Base-by-base conservation (phyloP, 2,888 invertebrate genomes). In the Megastigmus dorsalis region DNA sequence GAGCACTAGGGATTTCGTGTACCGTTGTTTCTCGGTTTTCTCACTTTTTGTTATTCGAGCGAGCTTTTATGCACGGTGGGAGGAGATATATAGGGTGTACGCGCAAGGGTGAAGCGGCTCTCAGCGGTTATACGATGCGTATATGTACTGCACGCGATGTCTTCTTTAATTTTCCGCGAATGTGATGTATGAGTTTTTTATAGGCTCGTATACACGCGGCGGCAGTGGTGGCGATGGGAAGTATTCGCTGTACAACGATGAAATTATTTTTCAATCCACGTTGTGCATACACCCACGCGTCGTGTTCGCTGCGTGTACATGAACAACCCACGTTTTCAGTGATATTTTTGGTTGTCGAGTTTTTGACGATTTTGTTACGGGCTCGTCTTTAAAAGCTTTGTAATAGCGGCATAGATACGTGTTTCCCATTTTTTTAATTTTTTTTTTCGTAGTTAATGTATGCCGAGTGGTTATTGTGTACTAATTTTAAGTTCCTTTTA, bases 81-180 rank as follows among this genome's bases (percentile, higher is more conserved):
- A 20, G n/a, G n/a, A 3, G 43, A 30, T 33, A 30, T 20, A 30
- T 26, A 26, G 26, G 30, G 30, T 43, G 28, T 57, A 15, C 36
- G 45, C 45, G 15, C 48, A 15, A 36, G n/a, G n/a, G n/a, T n/a
- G n/a, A n/a, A n/a, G n/a, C n/a, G n/a, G n/a, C n/a, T n/a, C n/a
- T n/a, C n/a, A n/a, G n/a, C n/a, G n/a, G n/a, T n/a, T n/a, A n/a
- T n/a, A n/a, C 23, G 18, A 36, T 26, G 23, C 60, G 52, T 30
- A 33, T 26, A 23, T 10, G 38, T n/a, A n/a, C 63, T 26, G 28
- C 26, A 20, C 6, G 18, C 38, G 59, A 28, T 41, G 59, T 60
- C 59, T 60, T 69, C 50, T 60, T 69, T 60, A 60, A 69, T 52
- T n/a, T n/a, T n/a, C n/a, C n/a, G n/a, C n/a, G n/a, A n/a, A n/a